These are phyloP conservation scores for Phoeniculus purpureus DNA, from an alignment of 2,797 vertebrate species.

Conservation along the genomic window DNA sequence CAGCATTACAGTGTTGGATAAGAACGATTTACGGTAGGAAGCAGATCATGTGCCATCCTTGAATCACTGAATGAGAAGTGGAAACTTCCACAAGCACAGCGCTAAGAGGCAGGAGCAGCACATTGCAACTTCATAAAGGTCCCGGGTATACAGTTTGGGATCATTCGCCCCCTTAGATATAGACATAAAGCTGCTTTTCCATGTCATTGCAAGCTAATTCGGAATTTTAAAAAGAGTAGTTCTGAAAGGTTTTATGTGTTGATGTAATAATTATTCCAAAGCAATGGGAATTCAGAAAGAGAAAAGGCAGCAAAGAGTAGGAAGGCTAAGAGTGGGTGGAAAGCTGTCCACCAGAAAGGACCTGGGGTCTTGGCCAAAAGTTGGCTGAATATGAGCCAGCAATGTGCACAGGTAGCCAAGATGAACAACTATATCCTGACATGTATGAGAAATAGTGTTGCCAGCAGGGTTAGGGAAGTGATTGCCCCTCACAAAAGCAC, in stretches of 20 bases:
- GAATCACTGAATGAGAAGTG: not conserved
- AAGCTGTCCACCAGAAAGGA: not conserved
- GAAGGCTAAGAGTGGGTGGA: not conserved
- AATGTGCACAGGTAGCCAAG: not conserved
- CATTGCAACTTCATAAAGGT: not conserved
- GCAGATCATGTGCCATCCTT: not conserved
- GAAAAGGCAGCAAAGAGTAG: not conserved
- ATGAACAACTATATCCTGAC: not conserved
- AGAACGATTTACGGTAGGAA: constrained; percentile 28
- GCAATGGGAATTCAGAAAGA: not conserved
- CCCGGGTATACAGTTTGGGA: not conserved
- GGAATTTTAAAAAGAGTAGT: not conserved
- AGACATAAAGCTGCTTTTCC: not conserved
- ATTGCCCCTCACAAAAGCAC: rapidly evolving
- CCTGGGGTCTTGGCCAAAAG: not conserved
- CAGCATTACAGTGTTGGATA: constrained; percentile 11
- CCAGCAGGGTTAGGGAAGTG: not conserved
- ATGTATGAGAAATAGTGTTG: not conserved
- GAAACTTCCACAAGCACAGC: constrained; percentile 26
- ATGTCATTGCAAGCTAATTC: not conserved
- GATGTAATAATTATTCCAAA: not conserved
- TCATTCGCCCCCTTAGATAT: not conserved
- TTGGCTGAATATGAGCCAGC: not conserved
- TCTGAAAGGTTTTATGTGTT: not conserved
- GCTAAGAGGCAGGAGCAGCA: not conserved